phyloP scores from a whole-genome alignment of 2,797 vertebrate genomes.

The Allobates femoralis region DNA sequence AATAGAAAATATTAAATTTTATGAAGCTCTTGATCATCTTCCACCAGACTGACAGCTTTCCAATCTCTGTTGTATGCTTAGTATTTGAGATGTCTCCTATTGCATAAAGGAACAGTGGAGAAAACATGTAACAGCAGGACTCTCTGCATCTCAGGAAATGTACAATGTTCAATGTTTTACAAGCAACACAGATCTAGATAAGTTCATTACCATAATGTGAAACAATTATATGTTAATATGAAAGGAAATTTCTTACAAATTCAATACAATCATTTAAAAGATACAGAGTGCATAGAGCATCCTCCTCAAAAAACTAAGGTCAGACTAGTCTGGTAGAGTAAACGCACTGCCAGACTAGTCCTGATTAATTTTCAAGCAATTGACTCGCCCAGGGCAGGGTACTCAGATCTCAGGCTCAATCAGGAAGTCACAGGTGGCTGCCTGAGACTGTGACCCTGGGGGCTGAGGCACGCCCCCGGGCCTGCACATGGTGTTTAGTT shows the following conservation, averaged over 20 bases:
- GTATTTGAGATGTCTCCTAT: neutral
- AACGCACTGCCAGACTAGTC: too few relatives aligned
- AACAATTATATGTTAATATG: neutral
- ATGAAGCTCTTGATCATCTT: neutral
- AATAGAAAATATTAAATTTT: neutral
- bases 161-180: neutral
- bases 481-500: too few relatives aligned
- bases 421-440: too few relatives aligned
- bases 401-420: too few relatives aligned
- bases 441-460: too few relatives aligned
- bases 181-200: neutral
- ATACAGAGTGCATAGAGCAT: too few relatives aligned
- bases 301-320: too few relatives aligned
- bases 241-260: neutral
- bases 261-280: neutral
- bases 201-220: neutral
- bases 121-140: neutral
- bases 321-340: too few relatives aligned
- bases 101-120: neutral
- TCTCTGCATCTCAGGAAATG: neutral
- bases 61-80: neutral
- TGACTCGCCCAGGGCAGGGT: too few relatives aligned
- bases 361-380: too few relatives aligned
- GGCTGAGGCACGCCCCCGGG: too few relatives aligned
- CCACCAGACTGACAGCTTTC: neutral